A percentile compares a stretch with the other conserved stretches of the same genome.
phyloP scores from a whole-genome alignment of 35 echinoderm and acorn worm genomes.

The Ptychodera flava region DNA sequence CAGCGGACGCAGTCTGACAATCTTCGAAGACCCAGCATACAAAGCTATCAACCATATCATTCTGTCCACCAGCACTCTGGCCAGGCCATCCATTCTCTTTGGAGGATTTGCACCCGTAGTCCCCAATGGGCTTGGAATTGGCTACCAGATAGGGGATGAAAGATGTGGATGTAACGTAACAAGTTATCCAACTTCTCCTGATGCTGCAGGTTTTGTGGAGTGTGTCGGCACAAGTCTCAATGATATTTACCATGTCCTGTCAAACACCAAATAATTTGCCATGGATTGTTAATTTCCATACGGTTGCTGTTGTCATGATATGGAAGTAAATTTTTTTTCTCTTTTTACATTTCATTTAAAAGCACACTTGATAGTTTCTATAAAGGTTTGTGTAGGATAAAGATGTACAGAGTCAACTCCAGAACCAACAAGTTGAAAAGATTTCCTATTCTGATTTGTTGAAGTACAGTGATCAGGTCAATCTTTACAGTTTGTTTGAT shows the following conservation, averaged over 20 bases:
- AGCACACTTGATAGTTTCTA: too few relatives aligned
- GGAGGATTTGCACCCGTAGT: constrained; percentile 90
- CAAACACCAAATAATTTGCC: constrained; percentile 17
- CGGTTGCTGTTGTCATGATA: too few relatives aligned
- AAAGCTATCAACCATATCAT: constrained; percentile 67
- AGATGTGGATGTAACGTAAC: constrained; percentile 59
- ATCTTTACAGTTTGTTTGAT: too few relatives aligned
- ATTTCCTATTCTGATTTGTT: too few relatives aligned
- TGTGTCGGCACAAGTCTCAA: constrained; percentile 63
- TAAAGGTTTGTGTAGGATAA: too few relatives aligned
- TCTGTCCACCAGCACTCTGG: constrained; percentile 83
- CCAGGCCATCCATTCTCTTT: constrained; percentile 61
- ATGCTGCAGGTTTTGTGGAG: constrained; percentile 58
- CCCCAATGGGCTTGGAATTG: constrained; percentile 71
- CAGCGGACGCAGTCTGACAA: constrained; percentile 12
- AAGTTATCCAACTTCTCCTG: constrained; percentile 63
- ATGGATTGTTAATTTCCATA: too few relatives aligned
- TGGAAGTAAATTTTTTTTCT: too few relatives aligned
- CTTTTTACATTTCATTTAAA: too few relatives aligned
- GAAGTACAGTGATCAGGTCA: too few relatives aligned
- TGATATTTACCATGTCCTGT: constrained; percentile 72
- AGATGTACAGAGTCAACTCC: too few relatives aligned
- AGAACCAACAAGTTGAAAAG: too few relatives aligned
- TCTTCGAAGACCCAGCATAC: constrained; percentile 90
- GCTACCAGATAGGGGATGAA: constrained; percentile 59